Conservation (phyloP, 2,113 vertebrate species). For the Mesembrinibis cayennensis region DNA sequence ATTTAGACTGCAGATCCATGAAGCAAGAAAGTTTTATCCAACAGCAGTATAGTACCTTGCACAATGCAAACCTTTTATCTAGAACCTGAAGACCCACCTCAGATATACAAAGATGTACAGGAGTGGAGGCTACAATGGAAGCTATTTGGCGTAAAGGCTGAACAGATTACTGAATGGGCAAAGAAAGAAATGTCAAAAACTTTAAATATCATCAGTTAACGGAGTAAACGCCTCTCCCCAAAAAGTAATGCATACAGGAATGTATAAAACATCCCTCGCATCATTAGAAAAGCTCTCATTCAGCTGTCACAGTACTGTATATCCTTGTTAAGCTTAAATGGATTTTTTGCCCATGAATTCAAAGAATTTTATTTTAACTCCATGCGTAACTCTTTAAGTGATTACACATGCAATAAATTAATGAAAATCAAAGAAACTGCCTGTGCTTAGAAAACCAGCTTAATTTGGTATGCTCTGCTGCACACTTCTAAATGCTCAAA, state of each 20-base stretch:
- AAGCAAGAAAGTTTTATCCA: neutral
- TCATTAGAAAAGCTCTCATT: neutral
- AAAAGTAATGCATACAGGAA: neutral
- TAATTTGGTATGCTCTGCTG: constrained; percentile 61
- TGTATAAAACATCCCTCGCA: neutral
- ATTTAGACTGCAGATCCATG: neutral
- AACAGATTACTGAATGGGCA: neutral
- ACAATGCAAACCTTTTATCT: neutral
- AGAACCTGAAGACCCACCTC: neutral
- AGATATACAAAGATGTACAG: neutral
- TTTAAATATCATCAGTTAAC: neutral
- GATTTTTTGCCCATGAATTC: neutral
- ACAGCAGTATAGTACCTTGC: neutral
- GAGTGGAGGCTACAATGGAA: neutral
- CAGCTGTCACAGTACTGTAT: neutral
- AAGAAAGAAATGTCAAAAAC: neutral
- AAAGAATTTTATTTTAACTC: constrained; percentile 20
- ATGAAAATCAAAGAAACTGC: constrained; percentile 55
- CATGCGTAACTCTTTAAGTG: constrained; percentile 36
- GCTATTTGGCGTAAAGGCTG: neutral
- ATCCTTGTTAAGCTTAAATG: neutral
- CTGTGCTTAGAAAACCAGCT: constrained; percentile 37
- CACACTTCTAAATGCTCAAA: constrained; percentile 5
- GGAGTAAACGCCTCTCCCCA: neutral
- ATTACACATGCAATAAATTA: constrained; percentile 62